A percentile compares a stretch with the other conserved stretches of the same genome.
Evolutionary conservation across 2,888 invertebrate species (phyloP).

Genomic region (Timandra comae): DNA sequence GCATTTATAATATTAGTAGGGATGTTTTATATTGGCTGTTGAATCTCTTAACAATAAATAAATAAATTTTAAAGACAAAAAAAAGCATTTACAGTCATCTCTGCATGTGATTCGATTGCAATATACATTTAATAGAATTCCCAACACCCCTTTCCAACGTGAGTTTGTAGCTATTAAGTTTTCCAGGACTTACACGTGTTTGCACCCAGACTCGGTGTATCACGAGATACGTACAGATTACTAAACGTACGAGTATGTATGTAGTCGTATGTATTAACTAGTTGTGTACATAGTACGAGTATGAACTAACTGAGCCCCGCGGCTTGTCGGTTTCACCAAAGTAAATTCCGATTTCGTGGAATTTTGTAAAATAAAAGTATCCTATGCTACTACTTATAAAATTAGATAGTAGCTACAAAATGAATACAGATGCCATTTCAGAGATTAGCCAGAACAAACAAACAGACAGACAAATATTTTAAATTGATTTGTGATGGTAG

Average conservation of each 20-base stretch:
- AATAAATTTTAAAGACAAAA: too few relatives aligned
- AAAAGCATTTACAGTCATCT: not conserved
- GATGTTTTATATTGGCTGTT: too few relatives aligned
- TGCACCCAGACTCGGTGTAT: slow-evolving; percentile 10
- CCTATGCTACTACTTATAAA: not conserved
- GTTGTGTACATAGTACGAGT: not conserved
- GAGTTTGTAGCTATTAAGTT: slow-evolving; percentile 27
- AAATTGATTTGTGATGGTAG: not conserved
- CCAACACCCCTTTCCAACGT: too few relatives aligned
- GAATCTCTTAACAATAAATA: too few relatives aligned
- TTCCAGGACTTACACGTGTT: slow-evolving; percentile 33
- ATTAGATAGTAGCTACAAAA: too few relatives aligned
- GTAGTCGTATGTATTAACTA: not conserved
- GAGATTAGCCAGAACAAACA: too few relatives aligned
- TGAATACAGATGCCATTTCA: not conserved
- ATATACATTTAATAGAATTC: too few relatives aligned
- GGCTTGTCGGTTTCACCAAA: not conserved
- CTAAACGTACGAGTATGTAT: not conserved
- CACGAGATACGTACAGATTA: too few relatives aligned
- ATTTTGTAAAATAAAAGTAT: not conserved
- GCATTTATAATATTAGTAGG: too few relatives aligned
- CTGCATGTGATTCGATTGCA: not conserved
- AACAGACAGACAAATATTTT: not conserved
- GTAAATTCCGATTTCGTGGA: not conserved
- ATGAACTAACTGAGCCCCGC: not conserved